Base-by-base conservation (phyloP, 92 coral and sea anemone genomes). In the Actinostola sp. region DNA sequence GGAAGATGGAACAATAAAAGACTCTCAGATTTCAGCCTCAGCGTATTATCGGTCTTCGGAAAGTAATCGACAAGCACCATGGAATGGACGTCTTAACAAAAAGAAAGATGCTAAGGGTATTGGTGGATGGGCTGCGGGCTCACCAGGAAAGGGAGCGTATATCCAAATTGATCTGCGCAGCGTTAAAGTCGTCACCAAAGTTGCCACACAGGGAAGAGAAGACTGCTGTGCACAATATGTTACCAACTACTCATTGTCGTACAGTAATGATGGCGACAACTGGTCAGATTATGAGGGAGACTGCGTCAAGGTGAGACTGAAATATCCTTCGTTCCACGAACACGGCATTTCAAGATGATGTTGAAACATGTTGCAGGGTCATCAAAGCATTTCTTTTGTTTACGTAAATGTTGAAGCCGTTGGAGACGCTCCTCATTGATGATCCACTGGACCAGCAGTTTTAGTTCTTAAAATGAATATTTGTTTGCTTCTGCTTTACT, bases 21-120 rank as follows among this genome's bases (percentile, higher is more conserved):
- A 63, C 70, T 64, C 60, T 7, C 81, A 58, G 30, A 45, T 86
- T 77, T 76, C 84, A 36, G 88, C 92, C 26, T 82, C 92, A 17
- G 75, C 92, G 8, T 9, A 20, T 15, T 28, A 3, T 2, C 6
- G 31, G 5, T 53, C 45, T 39, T 39, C 7, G 8, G 14, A 39
- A 39, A 39, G 14, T 14, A 39, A 14, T 39, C 14, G 7, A 39
- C 14, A 39, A 7, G 45, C 45, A 14, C 45, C 45, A 39, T 20
- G 60, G 21, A 20, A 53, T 53, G 32, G 60, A 2, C 60, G 60
- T 5, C 60, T 53, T 5, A 53, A 53, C 60, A 53, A 53, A 53
- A 15, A 2, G 31, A 25, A 11, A 39, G 14, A 7, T 20, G 60
- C 13, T 24, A 6, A 7, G 4, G 5, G 10, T 21, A 53, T 2